A percentile compares a stretch with the other conserved stretches of the same genome.
Evolutionary conservation across 1,140 invertebrate genomes (phyloP).

Genomic region (Sitobion miscanthi): DNA sequence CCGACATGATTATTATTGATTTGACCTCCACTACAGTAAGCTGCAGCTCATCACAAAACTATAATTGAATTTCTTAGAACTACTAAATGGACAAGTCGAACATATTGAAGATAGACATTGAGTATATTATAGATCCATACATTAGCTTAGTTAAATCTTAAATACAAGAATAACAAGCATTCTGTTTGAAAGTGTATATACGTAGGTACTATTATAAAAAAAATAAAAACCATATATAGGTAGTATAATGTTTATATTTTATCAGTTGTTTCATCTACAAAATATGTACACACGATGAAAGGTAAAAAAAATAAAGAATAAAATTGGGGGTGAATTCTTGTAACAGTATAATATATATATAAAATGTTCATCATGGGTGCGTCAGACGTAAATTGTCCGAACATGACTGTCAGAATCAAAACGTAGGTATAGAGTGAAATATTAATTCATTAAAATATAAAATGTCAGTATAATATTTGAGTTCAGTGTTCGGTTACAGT

Average conservation of each 20-base stretch:
- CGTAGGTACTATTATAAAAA: neutral
- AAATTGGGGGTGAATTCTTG: conserved; percentile 42
- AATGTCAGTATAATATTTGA: neutral
- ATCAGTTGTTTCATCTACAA: conserved; percentile 40
- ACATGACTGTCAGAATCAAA: conserved; percentile 45
- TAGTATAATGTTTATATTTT: conserved; percentile 27
- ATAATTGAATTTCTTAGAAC: neutral
- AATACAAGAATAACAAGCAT: neutral
- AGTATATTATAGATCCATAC: neutral
- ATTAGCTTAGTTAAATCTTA: neutral
- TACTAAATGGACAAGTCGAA: neutral
- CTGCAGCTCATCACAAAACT: neutral
- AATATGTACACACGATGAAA: neutral
- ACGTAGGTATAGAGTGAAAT: conserved; percentile 1
- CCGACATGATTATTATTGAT: neutral
- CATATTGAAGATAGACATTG: neutral
- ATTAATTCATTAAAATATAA: conserved; percentile 40
- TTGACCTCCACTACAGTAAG: neutral
- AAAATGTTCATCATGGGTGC: conserved; percentile 36
- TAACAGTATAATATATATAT: neutral
- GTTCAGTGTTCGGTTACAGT: neutral
- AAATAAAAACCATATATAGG: neutral
- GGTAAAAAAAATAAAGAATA: conserved; percentile 29
- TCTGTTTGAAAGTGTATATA: neutral
- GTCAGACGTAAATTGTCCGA: conserved; percentile 46